phyloP scores from a whole-genome alignment of 2,797 vertebrate species.

The Glossophaga mutica region DNA sequence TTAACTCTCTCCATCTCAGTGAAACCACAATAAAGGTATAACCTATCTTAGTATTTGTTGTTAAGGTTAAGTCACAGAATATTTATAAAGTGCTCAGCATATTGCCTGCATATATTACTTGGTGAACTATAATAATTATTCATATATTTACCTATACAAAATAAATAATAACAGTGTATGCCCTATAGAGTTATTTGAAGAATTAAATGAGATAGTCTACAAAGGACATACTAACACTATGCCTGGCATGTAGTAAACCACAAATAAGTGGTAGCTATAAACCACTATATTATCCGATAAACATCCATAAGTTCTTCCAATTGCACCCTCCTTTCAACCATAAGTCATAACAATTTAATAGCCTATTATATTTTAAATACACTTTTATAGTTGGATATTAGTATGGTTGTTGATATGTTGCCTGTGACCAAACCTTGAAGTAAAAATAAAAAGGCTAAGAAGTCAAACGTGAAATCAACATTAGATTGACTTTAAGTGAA shows the following conservation, averaged over 20 bases:
- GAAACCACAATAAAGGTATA: background rate
- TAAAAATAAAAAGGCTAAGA: background rate
- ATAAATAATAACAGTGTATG: background rate
- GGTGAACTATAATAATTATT: background rate
- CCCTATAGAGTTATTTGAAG: background rate
- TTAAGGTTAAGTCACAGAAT: background rate
- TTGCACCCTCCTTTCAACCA: background rate
- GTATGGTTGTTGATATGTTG: background rate
- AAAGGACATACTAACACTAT: background rate
- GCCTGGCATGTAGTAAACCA: background rate
- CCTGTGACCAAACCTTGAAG: background rate
- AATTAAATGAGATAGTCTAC: background rate
- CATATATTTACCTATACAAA: background rate
- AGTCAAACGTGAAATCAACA: background rate
- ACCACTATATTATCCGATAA: background rate
- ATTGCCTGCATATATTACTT: background rate
- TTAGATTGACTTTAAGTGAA: background rate
- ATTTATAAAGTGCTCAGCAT: background rate
- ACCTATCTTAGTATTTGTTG: background rate
- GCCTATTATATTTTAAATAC: background rate
- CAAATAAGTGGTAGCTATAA: background rate
- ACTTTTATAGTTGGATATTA: background rate
- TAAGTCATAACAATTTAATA: background rate
- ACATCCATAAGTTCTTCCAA: background rate
- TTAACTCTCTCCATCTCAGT: background rate